A percentile compares a stretch with the other conserved stretches of the same genome.
phyloP scores from a whole-genome alignment of 2,797 vertebrate species.

The Pangasius larnaudii region DNA sequence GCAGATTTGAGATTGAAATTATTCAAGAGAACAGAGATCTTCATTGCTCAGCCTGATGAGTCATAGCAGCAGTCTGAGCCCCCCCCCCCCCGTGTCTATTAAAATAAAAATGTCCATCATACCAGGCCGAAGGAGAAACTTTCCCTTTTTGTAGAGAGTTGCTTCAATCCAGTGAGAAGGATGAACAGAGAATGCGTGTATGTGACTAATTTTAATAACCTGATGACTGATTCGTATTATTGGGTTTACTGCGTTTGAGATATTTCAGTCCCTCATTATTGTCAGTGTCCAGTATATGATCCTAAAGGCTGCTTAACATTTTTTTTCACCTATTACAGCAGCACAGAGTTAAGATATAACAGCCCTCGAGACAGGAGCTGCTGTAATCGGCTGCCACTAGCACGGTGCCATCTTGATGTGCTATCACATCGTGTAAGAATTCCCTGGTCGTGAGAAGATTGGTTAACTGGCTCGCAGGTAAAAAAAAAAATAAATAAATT shows the following conservation, averaged over 20 bases:
- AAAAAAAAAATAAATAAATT: background rate
- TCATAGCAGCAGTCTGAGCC: slow-evolving; percentile 51
- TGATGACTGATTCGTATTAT: background rate
- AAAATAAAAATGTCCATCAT: slow-evolving; percentile 41
- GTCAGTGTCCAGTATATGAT: no score
- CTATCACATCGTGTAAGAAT: background rate
- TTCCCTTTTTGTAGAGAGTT: no score
- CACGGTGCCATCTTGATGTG: background rate
- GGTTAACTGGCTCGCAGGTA: background rate
- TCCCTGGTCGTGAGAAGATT: background rate
- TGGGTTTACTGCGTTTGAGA: background rate
- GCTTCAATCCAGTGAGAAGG: background rate
- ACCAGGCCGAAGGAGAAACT: background rate
- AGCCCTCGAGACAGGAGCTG: background rate
- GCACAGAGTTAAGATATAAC: no score
- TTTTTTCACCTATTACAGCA: background rate
- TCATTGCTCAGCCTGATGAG: slow-evolving; percentile 42
- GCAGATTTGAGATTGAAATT: slow-evolving; percentile 39
- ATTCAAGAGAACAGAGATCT: slow-evolving; percentile 54
- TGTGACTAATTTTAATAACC: background rate
- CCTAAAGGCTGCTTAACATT: background rate
- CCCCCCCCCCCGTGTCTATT: slow-evolving; percentile 9
- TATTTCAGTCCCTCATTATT: background rate
- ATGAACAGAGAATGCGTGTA: background rate
- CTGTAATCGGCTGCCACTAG: background rate